phyloP scores from a whole-genome alignment of 1,140 invertebrate species.

The Pissodes strobi region DNA sequence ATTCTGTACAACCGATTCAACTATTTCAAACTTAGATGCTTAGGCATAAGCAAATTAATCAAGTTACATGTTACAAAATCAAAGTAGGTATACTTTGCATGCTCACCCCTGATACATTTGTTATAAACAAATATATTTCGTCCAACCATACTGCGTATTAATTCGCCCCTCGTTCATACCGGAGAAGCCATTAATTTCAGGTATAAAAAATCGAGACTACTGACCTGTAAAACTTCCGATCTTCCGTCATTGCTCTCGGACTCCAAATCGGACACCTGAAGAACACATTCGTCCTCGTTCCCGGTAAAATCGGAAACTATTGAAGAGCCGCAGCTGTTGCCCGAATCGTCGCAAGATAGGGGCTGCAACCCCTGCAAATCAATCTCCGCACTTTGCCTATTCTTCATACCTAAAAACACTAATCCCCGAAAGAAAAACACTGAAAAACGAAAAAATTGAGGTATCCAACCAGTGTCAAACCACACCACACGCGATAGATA shows the following conservation, averaged over 20 bases:
- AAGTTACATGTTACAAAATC: no score
- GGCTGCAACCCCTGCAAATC: constrained; percentile 25
- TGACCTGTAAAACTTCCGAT: constrained; percentile 47
- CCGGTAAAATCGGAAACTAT: constrained; percentile 53
- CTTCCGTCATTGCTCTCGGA: constrained; percentile 43
- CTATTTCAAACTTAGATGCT: no score
- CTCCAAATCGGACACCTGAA: constrained; percentile 54
- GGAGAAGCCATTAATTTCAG: no score
- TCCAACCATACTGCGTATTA: no score
- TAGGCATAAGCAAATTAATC: no score
- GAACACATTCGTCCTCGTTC: constrained; percentile 47
- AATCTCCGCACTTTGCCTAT: constrained; percentile 22
- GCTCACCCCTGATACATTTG: no score
- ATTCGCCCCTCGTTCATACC: no score
- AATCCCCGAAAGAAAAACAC: background rate
- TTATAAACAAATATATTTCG: no score
- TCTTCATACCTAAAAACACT: constrained; percentile 16
- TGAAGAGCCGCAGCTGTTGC: constrained; percentile 54
- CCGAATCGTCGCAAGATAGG: constrained; percentile 48
- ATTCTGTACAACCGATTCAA: no score
- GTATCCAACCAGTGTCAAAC: background rate
- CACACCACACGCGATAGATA: background rate
- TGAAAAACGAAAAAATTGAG: background rate
- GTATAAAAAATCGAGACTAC: background rate
- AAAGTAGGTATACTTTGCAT: no score